These are phyloP conservation scores for Torymus auratus DNA, from an alignment of 2,888 invertebrate species.

Conservation along the genomic window DNA sequence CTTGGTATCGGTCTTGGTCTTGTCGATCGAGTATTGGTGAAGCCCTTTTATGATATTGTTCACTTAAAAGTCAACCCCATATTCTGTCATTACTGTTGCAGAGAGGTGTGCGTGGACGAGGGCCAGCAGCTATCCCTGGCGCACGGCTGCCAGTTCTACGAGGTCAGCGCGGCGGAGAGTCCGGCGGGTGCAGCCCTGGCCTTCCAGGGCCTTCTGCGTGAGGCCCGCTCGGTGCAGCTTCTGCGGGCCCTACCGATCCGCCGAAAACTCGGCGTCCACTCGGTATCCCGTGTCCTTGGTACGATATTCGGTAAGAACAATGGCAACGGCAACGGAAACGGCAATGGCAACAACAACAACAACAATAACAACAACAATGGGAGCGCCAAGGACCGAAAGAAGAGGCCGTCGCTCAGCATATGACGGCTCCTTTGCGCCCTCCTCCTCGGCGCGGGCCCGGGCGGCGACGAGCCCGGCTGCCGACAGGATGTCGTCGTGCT, in stretches of 20 bases:
- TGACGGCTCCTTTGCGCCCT: conserved; percentile 78
- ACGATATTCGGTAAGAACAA: conserved; percentile 89
- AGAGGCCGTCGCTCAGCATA: conserved; percentile 87
- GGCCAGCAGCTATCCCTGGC: conserved; percentile 87
- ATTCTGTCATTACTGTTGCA: conserved; percentile 72
- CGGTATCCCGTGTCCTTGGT: conserved; percentile 87
- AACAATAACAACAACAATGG: conserved; percentile 22
- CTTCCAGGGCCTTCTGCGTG: conserved; percentile 86
- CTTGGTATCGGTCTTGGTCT: too few relatives aligned
- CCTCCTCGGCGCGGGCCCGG: conserved; percentile 69
- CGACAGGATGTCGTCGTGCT: conserved; percentile 71
- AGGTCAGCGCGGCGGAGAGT: conserved; percentile 90
- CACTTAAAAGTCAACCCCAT: too few relatives aligned
- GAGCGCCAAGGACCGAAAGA: conserved; percentile 84
- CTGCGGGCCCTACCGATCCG: conserved; percentile 83
- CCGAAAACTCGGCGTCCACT: conserved; percentile 86
- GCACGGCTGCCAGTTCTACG: conserved; percentile 90
- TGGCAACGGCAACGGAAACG: conserved; percentile 64
- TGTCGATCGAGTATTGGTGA: too few relatives aligned
- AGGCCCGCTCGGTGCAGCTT: conserved; percentile 87
- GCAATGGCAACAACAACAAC: conserved; percentile 19
- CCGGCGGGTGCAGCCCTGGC: conserved; percentile 89
- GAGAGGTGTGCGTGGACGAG: conserved; percentile 87
- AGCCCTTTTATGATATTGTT: too few relatives aligned
- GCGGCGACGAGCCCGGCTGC: conserved; percentile 68